Percentiles rank a stretch among this genome's conserved stretches.
phyloP scores from a whole-genome alignment of 1,140 invertebrate species.

The Bactericera cockerelli region DNA sequence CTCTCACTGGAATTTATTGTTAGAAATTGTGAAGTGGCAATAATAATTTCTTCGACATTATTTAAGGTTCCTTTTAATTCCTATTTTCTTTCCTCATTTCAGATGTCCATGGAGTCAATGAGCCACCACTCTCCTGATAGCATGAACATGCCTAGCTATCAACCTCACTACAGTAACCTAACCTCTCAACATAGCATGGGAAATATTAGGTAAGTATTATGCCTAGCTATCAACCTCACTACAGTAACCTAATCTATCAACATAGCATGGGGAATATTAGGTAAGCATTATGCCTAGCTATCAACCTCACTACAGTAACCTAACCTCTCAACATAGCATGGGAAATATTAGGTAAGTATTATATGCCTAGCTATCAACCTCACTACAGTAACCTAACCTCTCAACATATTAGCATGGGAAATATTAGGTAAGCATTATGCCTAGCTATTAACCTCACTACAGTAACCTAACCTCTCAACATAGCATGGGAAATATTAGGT shows the following conservation, averaged over 20 bases:
- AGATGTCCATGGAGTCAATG: conserved; percentile 19
- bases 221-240: not conserved
- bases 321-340: no score
- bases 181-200: conserved; percentile 21
- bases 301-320: not conserved
- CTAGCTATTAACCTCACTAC: not conserved
- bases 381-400: not conserved
- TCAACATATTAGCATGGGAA: conserved; percentile 22
- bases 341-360: no score
- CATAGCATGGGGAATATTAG: conserved; percentile 24
- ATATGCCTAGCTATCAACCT: no score
- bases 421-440: conserved; percentile 22
- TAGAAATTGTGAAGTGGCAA: no score
- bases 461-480: conserved; percentile 14
- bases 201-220: conserved; percentile 23
- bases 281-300: no score
- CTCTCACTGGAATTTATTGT: no score
- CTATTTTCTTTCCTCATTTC: conserved; percentile 9
- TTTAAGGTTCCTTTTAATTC: no score
- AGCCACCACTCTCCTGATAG: conserved; percentile 20
- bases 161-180: conserved; percentile 1
- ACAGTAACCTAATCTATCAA: conserved; percentile 9
- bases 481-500: conserved; percentile 24
- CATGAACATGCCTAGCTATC: conserved; percentile 22
- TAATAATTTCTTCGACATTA: no score